Base-by-base conservation (phyloP, 2,888 invertebrate genomes). In the Glaucopsyche alexis region DNA sequence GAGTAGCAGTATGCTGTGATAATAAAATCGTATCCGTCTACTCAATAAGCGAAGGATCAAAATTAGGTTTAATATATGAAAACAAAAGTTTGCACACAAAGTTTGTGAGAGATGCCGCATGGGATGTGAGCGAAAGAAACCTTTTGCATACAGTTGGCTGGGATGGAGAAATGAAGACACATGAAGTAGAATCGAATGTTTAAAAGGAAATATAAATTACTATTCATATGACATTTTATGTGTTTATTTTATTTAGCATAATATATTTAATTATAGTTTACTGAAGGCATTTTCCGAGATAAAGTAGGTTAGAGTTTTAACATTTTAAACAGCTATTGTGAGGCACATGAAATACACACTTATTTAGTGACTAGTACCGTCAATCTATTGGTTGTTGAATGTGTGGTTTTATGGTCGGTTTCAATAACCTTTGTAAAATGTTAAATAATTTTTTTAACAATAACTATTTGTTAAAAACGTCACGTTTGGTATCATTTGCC, bases 141-240 rank as follows among this genome's bases (percentile, higher is more conserved):
- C 78, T 83, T 40, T 86, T 95, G 1, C 91, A 93, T 78, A 89
- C 94, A 0, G 93, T 94, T 19, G 94, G 94, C n/a, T 95, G 94
- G 94, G 94, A 94, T 78, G 90, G 90, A 69, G 85, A 87, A 76
- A 81, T 94, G 16, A 85, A 87, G 74, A 84, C 85, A 13, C 94
- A 94, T 76, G 80, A 76, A 38, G 72, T 89, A 40, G 29, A 29
- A 40, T 16, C 16, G 9, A 47, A 66, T 66, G 42, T 11, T 11
- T 72, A 13, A 29, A 65, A 72, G 38, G 60, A 40, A 71, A 71
- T 38, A 52, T n/a, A 52, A 19, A 69, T 49, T 29, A 19, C 13
- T 19, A n/a, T 66, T 13, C n/a, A 8, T 42, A 66, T n/a, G 66
- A 19, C 40, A n/a, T 14, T 55, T 66, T 42, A 66, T 8, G 2